Conservation (phyloP, 2,797 vertebrate genomes). For the Ceyx erithaca region DNA sequence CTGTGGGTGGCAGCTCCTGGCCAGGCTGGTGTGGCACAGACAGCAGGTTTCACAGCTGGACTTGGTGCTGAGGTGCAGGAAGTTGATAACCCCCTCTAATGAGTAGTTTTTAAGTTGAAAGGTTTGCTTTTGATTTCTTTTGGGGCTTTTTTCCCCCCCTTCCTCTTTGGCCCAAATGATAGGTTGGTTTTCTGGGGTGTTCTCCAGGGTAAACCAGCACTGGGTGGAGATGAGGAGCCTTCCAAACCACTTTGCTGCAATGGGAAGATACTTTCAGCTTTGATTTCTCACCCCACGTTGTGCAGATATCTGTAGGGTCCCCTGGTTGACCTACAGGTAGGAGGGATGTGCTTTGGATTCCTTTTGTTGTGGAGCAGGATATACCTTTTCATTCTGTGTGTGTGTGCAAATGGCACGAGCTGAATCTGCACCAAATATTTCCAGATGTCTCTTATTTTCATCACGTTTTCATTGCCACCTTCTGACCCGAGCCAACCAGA, state of each 20-base stretch:
- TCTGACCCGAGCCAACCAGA: not conserved
- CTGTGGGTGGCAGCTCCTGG: not conserved
- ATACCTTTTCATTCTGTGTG: too few species aligned
- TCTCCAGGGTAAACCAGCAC: not conserved
- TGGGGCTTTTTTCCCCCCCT: not conserved
- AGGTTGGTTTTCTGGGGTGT: not conserved
- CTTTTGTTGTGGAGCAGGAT: not conserved
- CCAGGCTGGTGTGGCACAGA: rapidly evolving
- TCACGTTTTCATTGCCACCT: not conserved
- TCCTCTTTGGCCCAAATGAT: not conserved
- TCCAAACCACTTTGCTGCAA: not conserved
- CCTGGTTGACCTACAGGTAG: not conserved
- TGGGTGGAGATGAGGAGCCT: not conserved
- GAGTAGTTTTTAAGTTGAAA: not conserved
- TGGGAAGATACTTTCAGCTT: not conserved
- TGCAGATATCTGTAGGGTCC: rapidly evolving
- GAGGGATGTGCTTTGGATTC: not conserved
- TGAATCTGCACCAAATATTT: not conserved
- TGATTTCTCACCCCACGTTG: not conserved
- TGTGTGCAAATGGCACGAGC: not conserved
- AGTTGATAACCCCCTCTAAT: not conserved
- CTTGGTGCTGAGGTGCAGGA: not conserved
- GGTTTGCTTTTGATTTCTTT: not conserved
- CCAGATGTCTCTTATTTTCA: not conserved
- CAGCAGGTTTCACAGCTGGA: not conserved